A percentile compares a stretch with the other conserved stretches of the same genome.
Evolutionary conservation across 2,888 invertebrate species (phyloP).

Genomic region (Spialia ferax): DNA sequence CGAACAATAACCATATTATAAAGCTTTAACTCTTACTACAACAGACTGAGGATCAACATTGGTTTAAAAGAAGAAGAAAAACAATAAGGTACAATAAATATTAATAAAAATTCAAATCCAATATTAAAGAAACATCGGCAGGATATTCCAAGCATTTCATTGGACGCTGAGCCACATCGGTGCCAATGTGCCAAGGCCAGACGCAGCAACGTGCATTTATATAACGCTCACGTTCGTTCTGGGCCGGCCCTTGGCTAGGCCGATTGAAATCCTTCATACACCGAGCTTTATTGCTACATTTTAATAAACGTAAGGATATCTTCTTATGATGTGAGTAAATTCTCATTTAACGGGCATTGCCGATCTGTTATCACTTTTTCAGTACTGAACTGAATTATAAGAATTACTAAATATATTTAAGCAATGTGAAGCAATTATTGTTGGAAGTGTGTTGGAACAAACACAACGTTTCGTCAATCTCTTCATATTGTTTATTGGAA

Average conservation of each 20-base stretch:
- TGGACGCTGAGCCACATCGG: constrained; percentile 51
- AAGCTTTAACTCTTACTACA: background rate
- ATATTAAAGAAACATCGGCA: constrained; percentile 38
- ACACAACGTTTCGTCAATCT: constrained; percentile 15
- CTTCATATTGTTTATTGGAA: constrained; percentile 27
- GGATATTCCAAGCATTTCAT: constrained; percentile 43
- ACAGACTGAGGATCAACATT: background rate
- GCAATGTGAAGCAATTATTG: background rate
- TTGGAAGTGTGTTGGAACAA: background rate
- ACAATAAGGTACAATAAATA: background rate
- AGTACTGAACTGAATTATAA: background rate
- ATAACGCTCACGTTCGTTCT: constrained; percentile 59
- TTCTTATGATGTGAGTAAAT: background rate
- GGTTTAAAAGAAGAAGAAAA: background rate
- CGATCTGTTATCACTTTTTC: background rate
- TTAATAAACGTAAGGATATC: background rate
- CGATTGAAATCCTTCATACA: constrained; percentile 19
- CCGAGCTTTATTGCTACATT: constrained; percentile 15
- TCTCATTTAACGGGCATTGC: background rate
- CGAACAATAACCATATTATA: background rate
- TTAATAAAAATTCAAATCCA: constrained; percentile 18
- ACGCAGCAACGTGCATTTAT: constrained; percentile 55
- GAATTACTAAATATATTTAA: background rate
- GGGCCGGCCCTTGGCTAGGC: constrained; percentile 43
- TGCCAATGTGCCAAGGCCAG: constrained; percentile 70